Conservation (phyloP, 2,113 vertebrate species). For the Cryptotis parvus region DNA sequence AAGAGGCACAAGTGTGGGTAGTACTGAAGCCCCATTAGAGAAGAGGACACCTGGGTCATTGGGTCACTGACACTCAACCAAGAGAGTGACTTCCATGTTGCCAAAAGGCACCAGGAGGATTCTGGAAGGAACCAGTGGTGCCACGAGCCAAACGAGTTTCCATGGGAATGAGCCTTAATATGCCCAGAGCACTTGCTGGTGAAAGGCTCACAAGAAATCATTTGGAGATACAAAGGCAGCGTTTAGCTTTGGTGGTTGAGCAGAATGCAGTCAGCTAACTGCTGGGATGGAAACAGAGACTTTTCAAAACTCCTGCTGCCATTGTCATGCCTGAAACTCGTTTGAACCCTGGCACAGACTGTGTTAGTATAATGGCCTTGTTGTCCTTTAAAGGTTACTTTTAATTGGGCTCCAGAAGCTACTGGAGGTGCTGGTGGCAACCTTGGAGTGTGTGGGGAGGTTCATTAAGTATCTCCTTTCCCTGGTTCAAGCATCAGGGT, state of each 20-base stretch:
- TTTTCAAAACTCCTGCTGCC: not conserved
- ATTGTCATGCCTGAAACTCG: not conserved
- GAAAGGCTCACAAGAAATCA: not conserved
- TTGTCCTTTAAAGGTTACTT: slow-evolving; percentile 52
- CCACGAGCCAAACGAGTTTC: not conserved
- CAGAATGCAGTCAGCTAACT: slow-evolving; percentile 20
- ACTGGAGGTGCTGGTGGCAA: not conserved
- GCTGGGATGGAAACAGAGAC: not conserved
- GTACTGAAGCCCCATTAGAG: not conserved
- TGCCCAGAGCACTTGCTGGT: not conserved
- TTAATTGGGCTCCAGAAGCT: slow-evolving; percentile 52
- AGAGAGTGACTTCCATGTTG: not conserved
- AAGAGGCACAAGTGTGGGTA: not conserved
- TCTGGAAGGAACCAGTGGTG: not conserved
- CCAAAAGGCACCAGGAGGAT: not conserved
- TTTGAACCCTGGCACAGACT: slow-evolving; percentile 53
- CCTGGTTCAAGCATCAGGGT: not conserved
- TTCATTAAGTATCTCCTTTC: slow-evolving; percentile 40
- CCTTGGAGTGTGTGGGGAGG: not conserved
- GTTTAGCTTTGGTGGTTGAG: not conserved
- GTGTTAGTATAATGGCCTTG: slow-evolving; percentile 23
- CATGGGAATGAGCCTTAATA: not conserved
- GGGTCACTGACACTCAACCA: not conserved
- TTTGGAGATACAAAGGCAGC: not conserved
- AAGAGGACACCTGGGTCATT: not conserved